Conservation (phyloP, 2,113 vertebrate species). For the Naja naja region DNA sequence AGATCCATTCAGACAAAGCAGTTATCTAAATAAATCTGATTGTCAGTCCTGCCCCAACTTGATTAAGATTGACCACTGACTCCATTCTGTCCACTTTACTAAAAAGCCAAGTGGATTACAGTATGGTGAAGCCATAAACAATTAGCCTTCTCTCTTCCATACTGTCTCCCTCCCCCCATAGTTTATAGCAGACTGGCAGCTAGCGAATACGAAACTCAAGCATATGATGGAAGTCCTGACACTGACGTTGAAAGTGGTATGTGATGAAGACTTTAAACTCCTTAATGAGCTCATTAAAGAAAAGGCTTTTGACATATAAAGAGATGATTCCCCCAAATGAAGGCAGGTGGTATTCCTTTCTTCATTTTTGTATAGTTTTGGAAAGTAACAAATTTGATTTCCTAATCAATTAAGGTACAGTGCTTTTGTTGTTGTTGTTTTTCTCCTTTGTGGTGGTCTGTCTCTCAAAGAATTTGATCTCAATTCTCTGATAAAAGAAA, state of each 20-base stretch:
- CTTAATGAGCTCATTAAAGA: not conserved
- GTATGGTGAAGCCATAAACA: not conserved
- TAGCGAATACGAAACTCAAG: not conserved
- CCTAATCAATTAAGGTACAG: rapidly evolving
- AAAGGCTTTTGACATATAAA: conserved; percentile 19
- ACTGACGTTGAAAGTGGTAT: not conserved
- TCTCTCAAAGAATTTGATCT: conserved; percentile 56
- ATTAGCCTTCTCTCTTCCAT: not conserved
- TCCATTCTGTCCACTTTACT: not conserved
- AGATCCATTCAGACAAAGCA: not conserved
- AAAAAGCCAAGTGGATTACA: not conserved
- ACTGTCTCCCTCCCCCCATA: not conserved
- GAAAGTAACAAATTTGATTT: conserved; percentile 26
- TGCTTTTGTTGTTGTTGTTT: conserved; percentile 26
- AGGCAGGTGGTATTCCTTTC: conserved; percentile 23
- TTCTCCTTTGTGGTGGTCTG: conserved; percentile 45
- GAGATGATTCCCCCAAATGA: not conserved
- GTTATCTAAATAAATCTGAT: not conserved
- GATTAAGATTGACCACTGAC: not conserved
- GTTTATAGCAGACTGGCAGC: not conserved
- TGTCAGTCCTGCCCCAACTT: not conserved
- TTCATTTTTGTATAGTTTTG: conserved; percentile 14
- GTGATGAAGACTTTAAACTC: conserved; percentile 11
- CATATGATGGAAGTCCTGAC: not conserved
- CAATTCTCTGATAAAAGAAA: conserved; percentile 53